Evolutionary conservation across 2,888 invertebrate species (phyloP), one percentile per base, ranked within the genome.

Genomic region (Rhagium mordax): DNA sequence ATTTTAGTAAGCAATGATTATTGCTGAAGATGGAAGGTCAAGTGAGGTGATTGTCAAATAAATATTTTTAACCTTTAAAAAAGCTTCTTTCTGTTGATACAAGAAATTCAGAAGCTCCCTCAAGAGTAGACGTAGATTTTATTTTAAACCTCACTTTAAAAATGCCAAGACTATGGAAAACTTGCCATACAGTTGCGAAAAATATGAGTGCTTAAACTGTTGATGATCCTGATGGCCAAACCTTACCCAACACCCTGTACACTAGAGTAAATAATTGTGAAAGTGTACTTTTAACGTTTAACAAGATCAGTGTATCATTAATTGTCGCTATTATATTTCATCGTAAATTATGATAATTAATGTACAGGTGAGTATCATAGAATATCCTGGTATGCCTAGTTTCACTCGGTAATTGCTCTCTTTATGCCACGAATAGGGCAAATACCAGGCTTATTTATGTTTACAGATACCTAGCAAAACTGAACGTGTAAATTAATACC

Each of bases 401-500:
- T 65, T 53, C 53, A 53, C 53, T 33, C 20, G 27, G 27, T 29
- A 53, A 24, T 65, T 29, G 18, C 24, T 33, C 10, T 53, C 55
- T 51, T n/a, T 20, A 49, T 16, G n/a, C 2, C 33, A 10, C 51
- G 48, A 53, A 65, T 33, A 65, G 55, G 65, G 65, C 20, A 65
- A 65, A 65, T 65, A 64, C 13, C 21, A 29, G 20, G 15, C 15
- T 64, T 21, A 65, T 65, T 53, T 29, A 53, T 53, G 59, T 18
- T 3, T 18, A 41, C 20, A 41, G 53, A 55, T 29, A 8, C 8
- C 41, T n/a, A 51, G 24, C 13, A 33, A 33, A 61, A 49, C 53
- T 55, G 33, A 72, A 68, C 59, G 49, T 70, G 77, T 65, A 71
- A 77, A 74, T 77, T 70, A 72, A 73, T 61, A 70, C 77, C 74